Conservation (phyloP, 2,888 invertebrate genomes). For the Plebejus melissa region DNA sequence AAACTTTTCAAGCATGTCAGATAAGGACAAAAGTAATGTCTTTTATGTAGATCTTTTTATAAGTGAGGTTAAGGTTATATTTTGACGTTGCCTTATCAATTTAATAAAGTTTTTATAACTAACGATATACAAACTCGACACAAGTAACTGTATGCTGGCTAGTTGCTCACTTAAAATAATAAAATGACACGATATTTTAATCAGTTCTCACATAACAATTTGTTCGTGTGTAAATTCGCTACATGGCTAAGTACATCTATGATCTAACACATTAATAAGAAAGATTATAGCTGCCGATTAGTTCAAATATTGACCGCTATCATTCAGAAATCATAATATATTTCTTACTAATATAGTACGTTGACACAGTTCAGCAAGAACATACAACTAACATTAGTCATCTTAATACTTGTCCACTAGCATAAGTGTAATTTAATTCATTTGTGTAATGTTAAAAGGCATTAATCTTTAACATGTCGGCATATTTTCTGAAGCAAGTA, state of each 20-base stretch:
- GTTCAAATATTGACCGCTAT: not conserved
- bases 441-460: constrained; percentile 37
- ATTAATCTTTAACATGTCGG: constrained; percentile 31
- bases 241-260: not conserved
- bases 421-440: constrained; percentile 35
- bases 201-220: not conserved
- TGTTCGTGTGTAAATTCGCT: not conserved
- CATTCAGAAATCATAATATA: not conserved
- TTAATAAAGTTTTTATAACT: not conserved
- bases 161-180: not conserved
- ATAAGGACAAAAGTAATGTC: no score
- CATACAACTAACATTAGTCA: not conserved
- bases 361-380: no score
- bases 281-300: not conserved
- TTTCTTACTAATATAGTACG: not conserved
- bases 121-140: not conserved
- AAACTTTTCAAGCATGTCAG: no score
- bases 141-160: not conserved
- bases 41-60: no score
- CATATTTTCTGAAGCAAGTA: constrained; percentile 38
- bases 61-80: no score
- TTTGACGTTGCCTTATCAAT: no score
- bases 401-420: constrained; percentile 37
- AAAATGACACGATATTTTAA: not conserved
- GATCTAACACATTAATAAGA: constrained; percentile 2